A percentile compares a stretch with the other conserved stretches of the same genome.
phyloP scores from a whole-genome alignment of 1,140 invertebrate genomes.

The Heterodera carotae region DNA sequence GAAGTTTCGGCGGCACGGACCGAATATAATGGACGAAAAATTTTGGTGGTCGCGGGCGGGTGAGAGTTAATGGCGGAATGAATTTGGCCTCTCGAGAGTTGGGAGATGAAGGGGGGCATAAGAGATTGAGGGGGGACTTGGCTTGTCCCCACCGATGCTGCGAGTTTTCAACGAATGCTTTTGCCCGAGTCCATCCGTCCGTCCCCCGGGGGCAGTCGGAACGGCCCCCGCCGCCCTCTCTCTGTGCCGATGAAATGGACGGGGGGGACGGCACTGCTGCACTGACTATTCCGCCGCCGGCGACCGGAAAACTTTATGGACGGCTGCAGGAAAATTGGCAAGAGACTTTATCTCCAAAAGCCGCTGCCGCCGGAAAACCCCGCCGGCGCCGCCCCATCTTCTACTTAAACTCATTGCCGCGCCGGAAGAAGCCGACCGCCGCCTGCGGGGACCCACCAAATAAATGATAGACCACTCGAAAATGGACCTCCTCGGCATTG shows the following conservation, averaged over 20 bases:
- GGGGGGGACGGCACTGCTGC: background rate
- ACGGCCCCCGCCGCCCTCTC: background rate
- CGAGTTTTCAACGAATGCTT: background rate
- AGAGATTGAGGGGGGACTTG: background rate
- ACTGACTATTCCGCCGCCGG: no score
- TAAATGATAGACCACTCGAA: background rate
- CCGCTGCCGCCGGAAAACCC: background rate
- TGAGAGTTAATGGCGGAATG: constrained; percentile 17
- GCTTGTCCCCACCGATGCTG: background rate
- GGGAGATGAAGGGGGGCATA: background rate
- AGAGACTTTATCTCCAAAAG: background rate
- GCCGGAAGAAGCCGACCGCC: background rate
- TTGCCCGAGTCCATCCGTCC: background rate
- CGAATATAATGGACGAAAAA: constrained; percentile 13
- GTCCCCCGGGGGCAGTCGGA: background rate
- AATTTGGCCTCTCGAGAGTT: constrained; percentile 4
- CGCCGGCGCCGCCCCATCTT: background rate
- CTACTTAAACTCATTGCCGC: background rate
- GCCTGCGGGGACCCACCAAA: background rate
- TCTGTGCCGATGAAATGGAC: background rate
- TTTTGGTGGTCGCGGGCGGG: background rate
- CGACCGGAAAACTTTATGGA: no score
- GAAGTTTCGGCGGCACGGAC: constrained; percentile 1
- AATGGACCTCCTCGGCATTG: background rate
- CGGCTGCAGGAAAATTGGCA: background rate